These are phyloP conservation scores for Rhynchotus rufescens DNA, from an alignment of 2,797 vertebrate genomes.

Conservation along the genomic window DNA sequence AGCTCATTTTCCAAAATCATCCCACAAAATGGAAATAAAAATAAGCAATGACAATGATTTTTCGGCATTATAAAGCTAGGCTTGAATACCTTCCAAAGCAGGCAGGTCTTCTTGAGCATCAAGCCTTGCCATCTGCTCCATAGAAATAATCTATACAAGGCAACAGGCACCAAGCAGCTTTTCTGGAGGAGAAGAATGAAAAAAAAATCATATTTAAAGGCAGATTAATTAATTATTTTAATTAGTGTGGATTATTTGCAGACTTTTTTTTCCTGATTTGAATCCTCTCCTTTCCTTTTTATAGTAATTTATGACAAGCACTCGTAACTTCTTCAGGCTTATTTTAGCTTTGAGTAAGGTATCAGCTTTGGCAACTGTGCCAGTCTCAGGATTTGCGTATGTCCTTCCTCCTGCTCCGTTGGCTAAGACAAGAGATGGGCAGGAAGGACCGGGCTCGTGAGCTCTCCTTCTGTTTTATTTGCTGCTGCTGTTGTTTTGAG, in stretches of 20 bases:
- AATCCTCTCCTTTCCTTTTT: neutral
- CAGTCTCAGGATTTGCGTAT: accelerated
- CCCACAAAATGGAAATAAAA: neutral
- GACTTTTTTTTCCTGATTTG: too few relatives aligned
- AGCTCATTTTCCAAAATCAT: neutral
- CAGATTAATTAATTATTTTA: neutral
- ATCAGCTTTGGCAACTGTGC: neutral
- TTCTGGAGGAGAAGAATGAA: neutral
- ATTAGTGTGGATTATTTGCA: neutral
- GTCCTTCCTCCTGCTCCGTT: accelerated
- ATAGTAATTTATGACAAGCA: neutral
- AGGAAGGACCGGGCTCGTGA: neutral
- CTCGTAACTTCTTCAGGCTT: neutral
- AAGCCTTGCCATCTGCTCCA: neutral
- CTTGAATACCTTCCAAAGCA: neutral
- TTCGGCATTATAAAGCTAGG: neutral
- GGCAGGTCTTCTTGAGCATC: neutral
- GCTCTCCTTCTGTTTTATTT: neutral
- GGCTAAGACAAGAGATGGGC: accelerated
- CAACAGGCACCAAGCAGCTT: neutral
- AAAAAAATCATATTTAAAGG: neutral
- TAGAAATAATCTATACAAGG: neutral
- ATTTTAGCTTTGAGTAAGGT: neutral
- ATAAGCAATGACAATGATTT: neutral
- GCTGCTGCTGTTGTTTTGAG: neutral